These are phyloP conservation scores for Galeopterus variegatus DNA, from an alignment of 2,113 vertebrate genomes.

Conservation along the genomic window DNA sequence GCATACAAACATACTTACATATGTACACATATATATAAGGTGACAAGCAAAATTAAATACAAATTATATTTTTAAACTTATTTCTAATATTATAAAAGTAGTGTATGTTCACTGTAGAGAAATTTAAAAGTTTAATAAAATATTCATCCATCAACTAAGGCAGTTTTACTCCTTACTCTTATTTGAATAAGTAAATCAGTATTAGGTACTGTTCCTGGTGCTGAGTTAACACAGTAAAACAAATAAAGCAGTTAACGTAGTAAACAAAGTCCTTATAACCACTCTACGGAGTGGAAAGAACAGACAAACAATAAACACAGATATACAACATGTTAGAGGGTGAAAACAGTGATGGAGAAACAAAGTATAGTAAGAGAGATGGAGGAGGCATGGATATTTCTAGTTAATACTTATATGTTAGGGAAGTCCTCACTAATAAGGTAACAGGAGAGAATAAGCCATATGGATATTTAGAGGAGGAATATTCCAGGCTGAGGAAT, in stretches of 20 bases:
- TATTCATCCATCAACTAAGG: neutral
- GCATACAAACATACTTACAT: neutral
- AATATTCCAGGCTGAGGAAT: neutral
- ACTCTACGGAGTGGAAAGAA: neutral
- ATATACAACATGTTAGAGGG: neutral
- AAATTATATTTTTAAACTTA: neutral
- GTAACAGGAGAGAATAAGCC: neutral
- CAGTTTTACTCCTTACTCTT: slow-evolving; percentile 23
- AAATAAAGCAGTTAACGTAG: slow-evolving; percentile 19
- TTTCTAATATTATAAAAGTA: neutral
- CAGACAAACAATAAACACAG: neutral
- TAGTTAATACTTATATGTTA: neutral
- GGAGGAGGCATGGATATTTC: neutral
- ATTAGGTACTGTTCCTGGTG: neutral
- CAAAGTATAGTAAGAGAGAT: neutral
- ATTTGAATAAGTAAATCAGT: neutral
- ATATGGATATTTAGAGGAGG: neutral
- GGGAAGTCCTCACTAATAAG: neutral
- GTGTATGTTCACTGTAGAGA: too few species aligned
- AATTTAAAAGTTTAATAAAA: slow-evolving; percentile 28
- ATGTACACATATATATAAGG: neutral
- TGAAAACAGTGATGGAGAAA: slow-evolving; percentile 16
- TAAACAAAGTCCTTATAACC: neutral
- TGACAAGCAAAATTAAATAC: slow-evolving; percentile 6
- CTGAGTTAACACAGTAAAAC: neutral